These are phyloP conservation scores for Diloba caeruleocephala DNA, from an alignment of 2,888 invertebrate species.

Conservation along the genomic window DNA sequence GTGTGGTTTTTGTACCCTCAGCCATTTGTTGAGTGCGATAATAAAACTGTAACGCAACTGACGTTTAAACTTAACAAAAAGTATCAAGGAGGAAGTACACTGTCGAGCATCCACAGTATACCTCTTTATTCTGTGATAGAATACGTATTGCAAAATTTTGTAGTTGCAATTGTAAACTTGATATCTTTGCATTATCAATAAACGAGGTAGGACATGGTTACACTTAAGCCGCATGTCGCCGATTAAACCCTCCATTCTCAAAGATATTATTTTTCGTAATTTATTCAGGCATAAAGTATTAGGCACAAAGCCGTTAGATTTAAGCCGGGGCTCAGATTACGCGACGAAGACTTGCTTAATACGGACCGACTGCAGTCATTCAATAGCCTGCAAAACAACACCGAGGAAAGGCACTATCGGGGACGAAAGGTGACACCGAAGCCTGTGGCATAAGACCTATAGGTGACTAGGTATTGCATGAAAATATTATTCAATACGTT, in stretches of 20 bases:
- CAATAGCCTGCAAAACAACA: constrained; percentile 84
- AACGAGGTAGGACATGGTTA: constrained; percentile 23
- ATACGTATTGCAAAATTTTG: constrained; percentile 7
- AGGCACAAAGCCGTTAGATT: constrained; percentile 80
- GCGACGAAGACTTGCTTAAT: constrained; percentile 82
- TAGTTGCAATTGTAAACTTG: constrained; percentile 26
- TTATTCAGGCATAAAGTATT: constrained; percentile 79
- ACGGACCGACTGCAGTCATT: constrained; percentile 81
- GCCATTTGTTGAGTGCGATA: constrained; percentile 82
- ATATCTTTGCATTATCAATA: constrained; percentile 43
- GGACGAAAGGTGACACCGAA: constrained; percentile 84
- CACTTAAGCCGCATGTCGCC: constrained; percentile 38
- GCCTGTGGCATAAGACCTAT: constrained; percentile 77
- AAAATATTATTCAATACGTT: constrained; percentile 36
- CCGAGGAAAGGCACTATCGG: constrained; percentile 83
- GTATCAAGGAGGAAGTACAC: constrained; percentile 23
- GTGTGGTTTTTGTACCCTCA: constrained; percentile 83
- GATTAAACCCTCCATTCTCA: constrained; percentile 47
- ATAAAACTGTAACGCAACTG: constrained; percentile 76
- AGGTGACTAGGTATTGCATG: constrained; percentile 63
- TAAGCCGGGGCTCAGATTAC: constrained; percentile 82
- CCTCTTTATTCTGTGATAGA: constrained; percentile 1
- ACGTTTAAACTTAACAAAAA: constrained; percentile 55
- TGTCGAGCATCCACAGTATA: too few species aligned
- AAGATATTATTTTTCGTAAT: constrained; percentile 75